A percentile compares a stretch with the other conserved stretches of the same genome.
phyloP scores from a whole-genome alignment of 1,140 invertebrate species.

The Papilio polytes region DNA sequence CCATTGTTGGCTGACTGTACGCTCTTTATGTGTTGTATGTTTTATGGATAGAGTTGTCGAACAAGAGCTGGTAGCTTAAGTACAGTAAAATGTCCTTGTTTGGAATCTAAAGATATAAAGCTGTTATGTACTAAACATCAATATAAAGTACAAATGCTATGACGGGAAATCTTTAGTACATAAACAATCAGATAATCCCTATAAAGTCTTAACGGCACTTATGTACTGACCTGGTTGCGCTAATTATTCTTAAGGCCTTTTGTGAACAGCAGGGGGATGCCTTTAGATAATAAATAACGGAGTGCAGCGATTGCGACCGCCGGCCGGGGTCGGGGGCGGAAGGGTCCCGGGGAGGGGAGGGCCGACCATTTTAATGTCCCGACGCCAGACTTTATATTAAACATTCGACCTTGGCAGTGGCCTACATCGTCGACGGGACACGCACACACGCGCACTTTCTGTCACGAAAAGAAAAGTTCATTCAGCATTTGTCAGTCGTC shows the following conservation, averaged over 20 bases:
- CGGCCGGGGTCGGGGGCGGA: constrained; percentile 58
- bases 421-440: constrained; percentile 81
- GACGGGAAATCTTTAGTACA: background rate
- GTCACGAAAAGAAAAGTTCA: constrained; percentile 81
- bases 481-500: constrained; percentile 74
- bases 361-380: constrained; percentile 83
- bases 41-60: constrained; percentile 9
- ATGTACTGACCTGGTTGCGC: constrained; percentile 47
- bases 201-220: constrained; percentile 7
- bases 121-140: too few relatives aligned
- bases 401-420: constrained; percentile 83
- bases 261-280: constrained; percentile 62
- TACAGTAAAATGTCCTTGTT: background rate
- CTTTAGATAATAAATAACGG: constrained; percentile 82
- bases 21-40: background rate
- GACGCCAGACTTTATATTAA: constrained; percentile 84
- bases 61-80: background rate
- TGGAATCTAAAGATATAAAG: background rate
- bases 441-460: constrained; percentile 74
- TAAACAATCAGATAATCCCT: background rate
- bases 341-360: constrained; percentile 76
- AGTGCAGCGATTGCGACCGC: constrained; percentile 82
- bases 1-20: constrained; percentile 23
- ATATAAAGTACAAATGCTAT: background rate
- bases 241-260: constrained; percentile 43